Base-by-base conservation (phyloP, 2,888 invertebrate species). In the Lucinisca nassula region DNA sequence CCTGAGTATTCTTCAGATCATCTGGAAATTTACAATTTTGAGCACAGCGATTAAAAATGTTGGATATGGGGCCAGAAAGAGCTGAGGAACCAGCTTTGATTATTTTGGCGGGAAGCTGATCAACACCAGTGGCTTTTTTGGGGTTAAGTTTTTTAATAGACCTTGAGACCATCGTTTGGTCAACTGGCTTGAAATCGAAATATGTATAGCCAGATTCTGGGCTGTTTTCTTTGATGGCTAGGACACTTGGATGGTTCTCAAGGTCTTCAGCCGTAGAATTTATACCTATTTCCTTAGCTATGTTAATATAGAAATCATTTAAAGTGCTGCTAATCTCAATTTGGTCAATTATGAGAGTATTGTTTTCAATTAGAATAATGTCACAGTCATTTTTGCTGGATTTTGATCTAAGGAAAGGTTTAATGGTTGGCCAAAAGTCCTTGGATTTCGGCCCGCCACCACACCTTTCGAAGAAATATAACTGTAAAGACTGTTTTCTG, bases 291-390 rank as follows among this genome's bases (percentile, higher is more conserved):
- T 78, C 70, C 49, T 61, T 55, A 21, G 83, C 83, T 30, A 83
- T 78, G 30, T 77, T 78, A 14, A 73, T 67, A 76, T 78, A 83
- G 30, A 78, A 82, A 45, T 82, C 67, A 70, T 82, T 82, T 27
- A 82, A 27, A 0, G 30, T 2, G 17, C 58, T 30, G 38, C 61
- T 75, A 17, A 75, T 49, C 30, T 45, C 75, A 12, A 24, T 45
- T 67, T 79, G 67, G 38, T 79, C n/a, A 32, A 0, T 73, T 30
- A 35, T 55, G 17, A 58, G 24, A 8, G 51, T 81, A 1, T 58
- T 61, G 37, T 81, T 61, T 81, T 73, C 73, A 21, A 51, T 49
- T 35, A 74, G 17, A 27, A 79, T 72, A 35, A 72, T 79, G n/a
- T 72, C 37, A 21, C 21, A 37, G 37, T 38, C 72, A 72, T 49